phyloP scores from a whole-genome alignment of 2,113 vertebrate species.

The Ciconia stormi region DNA sequence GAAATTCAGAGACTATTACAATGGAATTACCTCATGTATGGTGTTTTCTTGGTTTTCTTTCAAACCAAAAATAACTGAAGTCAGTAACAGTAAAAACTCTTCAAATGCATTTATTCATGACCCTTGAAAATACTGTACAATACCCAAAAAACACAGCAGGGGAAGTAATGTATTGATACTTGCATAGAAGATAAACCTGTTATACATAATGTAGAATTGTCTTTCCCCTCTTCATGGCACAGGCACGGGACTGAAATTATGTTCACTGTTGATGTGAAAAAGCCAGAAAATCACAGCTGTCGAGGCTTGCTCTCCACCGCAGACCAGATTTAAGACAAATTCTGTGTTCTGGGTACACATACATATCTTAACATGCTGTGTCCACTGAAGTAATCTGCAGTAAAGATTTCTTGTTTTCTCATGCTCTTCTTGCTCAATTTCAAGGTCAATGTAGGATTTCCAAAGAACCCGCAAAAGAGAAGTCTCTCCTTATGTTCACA shows the following conservation, averaged over 20 bases:
- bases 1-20: not conserved
- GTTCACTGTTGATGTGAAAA: not conserved
- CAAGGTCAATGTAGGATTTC: slow-evolving; percentile 92
- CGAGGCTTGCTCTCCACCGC: not conserved
- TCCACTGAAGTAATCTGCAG: slow-evolving; percentile 83
- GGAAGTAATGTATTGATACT: slow-evolving; percentile 10
- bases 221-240: not conserved
- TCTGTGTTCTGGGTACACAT: not conserved
- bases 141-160: not conserved
- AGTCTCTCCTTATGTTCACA: not conserved
- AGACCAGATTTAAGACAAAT: not conserved
- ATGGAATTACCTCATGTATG: not conserved
- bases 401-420: slow-evolving; percentile 86
- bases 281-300: not conserved
- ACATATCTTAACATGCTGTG: slow-evolving; percentile 73
- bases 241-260: not conserved
- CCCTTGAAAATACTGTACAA: not conserved
- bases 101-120: not conserved
- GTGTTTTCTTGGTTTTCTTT: not conserved
- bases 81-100: not conserved
- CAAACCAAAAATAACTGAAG: not conserved
- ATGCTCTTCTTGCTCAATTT: slow-evolving; percentile 91
- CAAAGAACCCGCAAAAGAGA: slow-evolving; percentile 81
- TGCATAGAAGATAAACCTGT: not conserved
- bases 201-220: not conserved